Conservation (phyloP, 2,797 vertebrate genomes). For the Balearica regulorum region DNA sequence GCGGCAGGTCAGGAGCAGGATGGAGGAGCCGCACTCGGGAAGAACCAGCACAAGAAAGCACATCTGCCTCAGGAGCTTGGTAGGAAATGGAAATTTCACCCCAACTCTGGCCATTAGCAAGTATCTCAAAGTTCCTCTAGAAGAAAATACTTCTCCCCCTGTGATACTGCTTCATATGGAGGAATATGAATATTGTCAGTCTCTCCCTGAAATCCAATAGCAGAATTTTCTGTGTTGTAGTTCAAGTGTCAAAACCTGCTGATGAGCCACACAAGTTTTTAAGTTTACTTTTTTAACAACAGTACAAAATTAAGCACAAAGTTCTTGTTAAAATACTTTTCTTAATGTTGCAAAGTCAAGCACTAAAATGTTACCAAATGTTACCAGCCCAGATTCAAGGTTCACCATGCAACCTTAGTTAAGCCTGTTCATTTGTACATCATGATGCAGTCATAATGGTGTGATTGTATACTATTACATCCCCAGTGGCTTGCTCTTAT, state of each 20-base stretch:
- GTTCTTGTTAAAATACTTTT: not conserved
- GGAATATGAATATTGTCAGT: not conserved
- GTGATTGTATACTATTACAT: not conserved
- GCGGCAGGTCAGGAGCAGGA: not conserved
- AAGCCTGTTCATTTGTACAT: not conserved
- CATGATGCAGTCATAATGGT: not conserved
- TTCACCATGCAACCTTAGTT: not conserved
- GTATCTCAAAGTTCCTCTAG: not conserved
- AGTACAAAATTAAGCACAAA: not conserved
- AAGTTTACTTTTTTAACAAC: not conserved
- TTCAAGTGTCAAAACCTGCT: not conserved
- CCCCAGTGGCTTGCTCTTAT: not conserved
- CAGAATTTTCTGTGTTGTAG: not conserved
- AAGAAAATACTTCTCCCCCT: not conserved
- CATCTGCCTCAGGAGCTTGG: not conserved
- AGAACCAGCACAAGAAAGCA: not conserved
- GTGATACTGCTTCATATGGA: not conserved
- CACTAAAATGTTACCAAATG: not conserved
- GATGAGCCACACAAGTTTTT: not conserved
- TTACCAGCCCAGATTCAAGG: not conserved
- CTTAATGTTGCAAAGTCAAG: not conserved
- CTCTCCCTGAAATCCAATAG: not conserved
- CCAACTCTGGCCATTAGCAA: rapidly evolving
- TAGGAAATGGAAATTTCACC: not conserved
- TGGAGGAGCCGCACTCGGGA: not conserved